Conservation (phyloP, 2,113 vertebrate species). For the Centropus unirufus region DNA sequence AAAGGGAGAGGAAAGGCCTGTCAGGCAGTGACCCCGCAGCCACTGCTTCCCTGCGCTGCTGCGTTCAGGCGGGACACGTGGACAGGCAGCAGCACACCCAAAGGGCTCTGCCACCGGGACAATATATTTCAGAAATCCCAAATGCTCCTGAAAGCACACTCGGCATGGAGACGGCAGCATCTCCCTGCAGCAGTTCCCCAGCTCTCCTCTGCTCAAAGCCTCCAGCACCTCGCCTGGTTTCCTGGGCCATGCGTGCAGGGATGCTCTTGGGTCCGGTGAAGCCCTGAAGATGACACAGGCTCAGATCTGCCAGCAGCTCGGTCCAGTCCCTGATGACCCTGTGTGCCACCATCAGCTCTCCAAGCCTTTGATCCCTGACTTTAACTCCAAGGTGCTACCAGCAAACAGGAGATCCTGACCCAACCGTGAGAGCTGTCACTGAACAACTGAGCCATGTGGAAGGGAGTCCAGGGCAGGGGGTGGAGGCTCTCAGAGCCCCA, state of each 20-base stretch:
- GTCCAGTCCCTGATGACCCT: fast-evolving
- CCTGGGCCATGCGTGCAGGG: fast-evolving
- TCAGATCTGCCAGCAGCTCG: not conserved
- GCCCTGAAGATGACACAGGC: not conserved
- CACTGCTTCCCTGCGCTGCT: not conserved
- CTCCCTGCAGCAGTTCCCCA: not conserved
- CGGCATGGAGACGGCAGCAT: not conserved
- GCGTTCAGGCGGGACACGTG: fast-evolving
- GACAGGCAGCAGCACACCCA: not conserved
- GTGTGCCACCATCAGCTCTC: not conserved
- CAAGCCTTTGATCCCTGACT: not conserved
- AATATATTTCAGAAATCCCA: not conserved
- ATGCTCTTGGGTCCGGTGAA: not conserved
- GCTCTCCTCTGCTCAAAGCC: not conserved
- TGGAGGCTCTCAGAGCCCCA: not conserved
- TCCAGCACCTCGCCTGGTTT: not conserved
- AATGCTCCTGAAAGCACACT: not conserved
- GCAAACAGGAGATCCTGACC: not conserved
- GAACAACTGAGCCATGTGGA: not conserved
- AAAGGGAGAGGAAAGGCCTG: not conserved
- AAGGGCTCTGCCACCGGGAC: not conserved
- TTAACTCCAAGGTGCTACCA: not conserved
- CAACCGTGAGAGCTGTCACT: fast-evolving
- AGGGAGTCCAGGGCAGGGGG: not conserved
- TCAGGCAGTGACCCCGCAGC: not conserved